Evolutionary conservation across 1,140 invertebrate species (phyloP).

Genomic region (Saccostrea glomerata): DNA sequence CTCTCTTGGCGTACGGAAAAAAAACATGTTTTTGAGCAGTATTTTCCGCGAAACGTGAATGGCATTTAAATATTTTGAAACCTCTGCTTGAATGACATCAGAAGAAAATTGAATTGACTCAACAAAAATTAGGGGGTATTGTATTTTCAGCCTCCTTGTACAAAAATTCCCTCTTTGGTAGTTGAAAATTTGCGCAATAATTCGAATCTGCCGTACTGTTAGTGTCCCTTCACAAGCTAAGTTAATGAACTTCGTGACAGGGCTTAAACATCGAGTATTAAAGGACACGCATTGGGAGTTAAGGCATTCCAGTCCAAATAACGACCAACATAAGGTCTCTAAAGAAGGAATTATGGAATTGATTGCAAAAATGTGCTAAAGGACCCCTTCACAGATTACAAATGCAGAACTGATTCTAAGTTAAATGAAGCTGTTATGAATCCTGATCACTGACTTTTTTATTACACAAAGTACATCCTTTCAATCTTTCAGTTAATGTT

Average conservation of each 20-base stretch:
- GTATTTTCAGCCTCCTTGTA: neutral
- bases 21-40: too few relatives aligned
- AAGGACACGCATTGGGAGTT: neutral
- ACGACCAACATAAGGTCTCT: neutral
- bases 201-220: neutral
- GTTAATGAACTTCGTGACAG: conserved; percentile 28
- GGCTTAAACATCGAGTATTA: conserved; percentile 15
- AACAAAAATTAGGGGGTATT: neutral
- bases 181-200: neutral
- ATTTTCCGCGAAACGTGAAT: too few relatives aligned
- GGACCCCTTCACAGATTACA: too few relatives aligned
- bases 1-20: too few relatives aligned
- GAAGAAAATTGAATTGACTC: too few relatives aligned
- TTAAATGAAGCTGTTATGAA: too few relatives aligned
- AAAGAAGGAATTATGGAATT: neutral
- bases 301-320: neutral
- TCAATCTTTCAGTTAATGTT: too few relatives aligned
- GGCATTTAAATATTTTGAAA: too few relatives aligned
- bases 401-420: too few relatives aligned
- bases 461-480: too few relatives aligned
- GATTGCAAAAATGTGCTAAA: neutral
- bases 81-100: too few relatives aligned
- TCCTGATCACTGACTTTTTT: too few relatives aligned
- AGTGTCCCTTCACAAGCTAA: neutral
- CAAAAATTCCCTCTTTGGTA: neutral